These are phyloP conservation scores for Nettapus auritus DNA, from an alignment of 2,113 vertebrate species.

Conservation along the genomic window DNA sequence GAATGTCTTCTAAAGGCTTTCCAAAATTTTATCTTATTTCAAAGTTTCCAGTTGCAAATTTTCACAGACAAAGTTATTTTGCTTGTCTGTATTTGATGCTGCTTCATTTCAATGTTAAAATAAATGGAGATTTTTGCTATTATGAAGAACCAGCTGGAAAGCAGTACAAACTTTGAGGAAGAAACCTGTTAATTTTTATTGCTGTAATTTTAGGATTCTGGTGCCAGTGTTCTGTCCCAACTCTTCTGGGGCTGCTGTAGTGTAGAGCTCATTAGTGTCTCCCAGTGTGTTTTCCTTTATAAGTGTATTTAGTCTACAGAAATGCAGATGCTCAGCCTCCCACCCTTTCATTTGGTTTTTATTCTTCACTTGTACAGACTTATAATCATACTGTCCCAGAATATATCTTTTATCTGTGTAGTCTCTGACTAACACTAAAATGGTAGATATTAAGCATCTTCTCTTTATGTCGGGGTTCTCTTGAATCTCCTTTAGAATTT, in stretches of 20 bases:
- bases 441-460: slow-evolving; percentile 20
- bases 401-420: slow-evolving; percentile 21
- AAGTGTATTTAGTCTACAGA: slow-evolving; percentile 48
- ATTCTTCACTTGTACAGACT: slow-evolving; percentile 11
- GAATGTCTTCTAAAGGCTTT: not conserved
- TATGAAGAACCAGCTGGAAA: slow-evolving; percentile 8
- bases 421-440: slow-evolving; percentile 5
- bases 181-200: slow-evolving; percentile 18
- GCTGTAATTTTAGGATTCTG: slow-evolving; percentile 29
- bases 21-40: not conserved
- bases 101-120: not conserved
- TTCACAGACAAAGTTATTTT: not conserved
- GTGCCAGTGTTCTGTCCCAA: slow-evolving; percentile 8
- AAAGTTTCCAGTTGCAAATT: not conserved
- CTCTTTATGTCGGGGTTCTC: not conserved
- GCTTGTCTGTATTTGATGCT: not conserved
- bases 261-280: slow-evolving; percentile 39
- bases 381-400: slow-evolving; percentile 22
- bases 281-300: slow-evolving; percentile 17
- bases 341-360: slow-evolving; percentile 26
- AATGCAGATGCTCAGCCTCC: slow-evolving; percentile 43
- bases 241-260: not conserved
- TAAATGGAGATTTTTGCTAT: not conserved
- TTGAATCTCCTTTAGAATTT: slow-evolving; percentile 51
- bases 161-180: not conserved